These are phyloP conservation scores for Popillia japonica DNA, from an alignment of 1,140 invertebrate species.

Conservation along the genomic window DNA sequence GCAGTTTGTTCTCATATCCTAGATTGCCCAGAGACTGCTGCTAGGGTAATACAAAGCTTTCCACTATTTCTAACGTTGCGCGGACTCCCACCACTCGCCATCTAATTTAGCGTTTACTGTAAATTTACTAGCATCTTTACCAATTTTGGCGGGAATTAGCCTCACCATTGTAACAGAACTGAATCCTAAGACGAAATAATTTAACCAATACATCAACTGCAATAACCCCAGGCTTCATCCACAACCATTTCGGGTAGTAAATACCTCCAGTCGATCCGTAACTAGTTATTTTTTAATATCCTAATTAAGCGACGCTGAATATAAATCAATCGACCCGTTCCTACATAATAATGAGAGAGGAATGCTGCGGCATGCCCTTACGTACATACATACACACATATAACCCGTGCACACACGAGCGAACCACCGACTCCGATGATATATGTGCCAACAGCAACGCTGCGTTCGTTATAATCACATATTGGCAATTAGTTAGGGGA, in stretches of 20 bases:
- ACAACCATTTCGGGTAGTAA: neutral
- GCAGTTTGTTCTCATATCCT: too few relatives aligned
- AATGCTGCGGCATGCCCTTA: constrained; percentile 41
- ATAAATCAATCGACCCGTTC: constrained; percentile 54
- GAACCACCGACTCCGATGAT: constrained; percentile 49
- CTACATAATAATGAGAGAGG: constrained; percentile 53
- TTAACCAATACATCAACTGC: too few relatives aligned
- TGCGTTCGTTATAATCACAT: constrained; percentile 59
- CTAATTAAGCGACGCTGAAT: constrained; percentile 53
- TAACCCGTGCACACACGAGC: constrained; percentile 27
- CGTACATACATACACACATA: constrained; percentile 27
- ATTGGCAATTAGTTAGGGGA: constrained; percentile 60
- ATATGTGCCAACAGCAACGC: constrained; percentile 52
- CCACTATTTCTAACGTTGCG: too few relatives aligned
- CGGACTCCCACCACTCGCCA: too few relatives aligned
- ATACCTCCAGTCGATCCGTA: neutral
- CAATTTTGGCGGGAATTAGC: too few relatives aligned
- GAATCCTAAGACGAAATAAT: too few relatives aligned
- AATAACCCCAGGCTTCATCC: too few relatives aligned
- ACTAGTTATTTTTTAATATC: constrained; percentile 48
- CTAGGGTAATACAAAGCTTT: too few relatives aligned
- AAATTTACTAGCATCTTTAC: too few relatives aligned
- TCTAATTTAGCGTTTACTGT: too few relatives aligned
- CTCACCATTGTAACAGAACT: too few relatives aligned
- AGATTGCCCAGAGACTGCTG: too few relatives aligned